phyloP scores from a whole-genome alignment of 2,888 invertebrate genomes.

The Poecilus cupreus region DNA sequence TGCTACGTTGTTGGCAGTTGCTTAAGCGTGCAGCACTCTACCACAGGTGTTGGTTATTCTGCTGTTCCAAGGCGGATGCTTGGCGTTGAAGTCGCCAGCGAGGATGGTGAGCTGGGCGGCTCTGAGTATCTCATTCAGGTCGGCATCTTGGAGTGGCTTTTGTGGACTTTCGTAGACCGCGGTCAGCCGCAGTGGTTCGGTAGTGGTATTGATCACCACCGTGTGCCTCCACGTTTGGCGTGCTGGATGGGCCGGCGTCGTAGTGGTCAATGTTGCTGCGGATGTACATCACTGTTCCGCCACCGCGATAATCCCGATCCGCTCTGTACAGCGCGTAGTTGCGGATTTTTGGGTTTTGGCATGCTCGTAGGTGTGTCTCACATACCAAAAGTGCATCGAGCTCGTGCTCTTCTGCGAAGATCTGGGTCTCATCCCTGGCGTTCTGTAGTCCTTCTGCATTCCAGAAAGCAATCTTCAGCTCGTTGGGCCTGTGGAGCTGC shows the following conservation, averaged over 20 bases:
- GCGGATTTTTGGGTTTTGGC: neutral
- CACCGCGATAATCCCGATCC: neutral
- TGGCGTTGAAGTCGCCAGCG: neutral
- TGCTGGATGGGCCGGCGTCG: neutral
- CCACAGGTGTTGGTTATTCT: neutral
- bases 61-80: neutral
- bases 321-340: slow-evolving; percentile 10
- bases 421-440: neutral
- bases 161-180: neutral
- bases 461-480: slow-evolving; percentile 15
- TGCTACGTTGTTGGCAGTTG: too few species aligned
- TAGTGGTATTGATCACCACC: neutral
- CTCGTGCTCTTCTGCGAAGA: slow-evolving; percentile 17
- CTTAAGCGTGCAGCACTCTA: too few species aligned
- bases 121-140: neutral
- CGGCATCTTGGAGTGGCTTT: neutral
- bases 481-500: too few species aligned
- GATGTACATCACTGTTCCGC: slow-evolving; percentile 10
- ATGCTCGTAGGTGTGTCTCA: slow-evolving; percentile 11
- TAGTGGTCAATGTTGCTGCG: neutral
- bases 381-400: slow-evolving; percentile 24
- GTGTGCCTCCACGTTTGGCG: neutral
- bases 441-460: neutral
- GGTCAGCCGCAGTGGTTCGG: neutral
- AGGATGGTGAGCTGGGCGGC: neutral